These are phyloP conservation scores for Morpho achilles DNA, from an alignment of 2,888 invertebrate species.

Conservation along the genomic window DNA sequence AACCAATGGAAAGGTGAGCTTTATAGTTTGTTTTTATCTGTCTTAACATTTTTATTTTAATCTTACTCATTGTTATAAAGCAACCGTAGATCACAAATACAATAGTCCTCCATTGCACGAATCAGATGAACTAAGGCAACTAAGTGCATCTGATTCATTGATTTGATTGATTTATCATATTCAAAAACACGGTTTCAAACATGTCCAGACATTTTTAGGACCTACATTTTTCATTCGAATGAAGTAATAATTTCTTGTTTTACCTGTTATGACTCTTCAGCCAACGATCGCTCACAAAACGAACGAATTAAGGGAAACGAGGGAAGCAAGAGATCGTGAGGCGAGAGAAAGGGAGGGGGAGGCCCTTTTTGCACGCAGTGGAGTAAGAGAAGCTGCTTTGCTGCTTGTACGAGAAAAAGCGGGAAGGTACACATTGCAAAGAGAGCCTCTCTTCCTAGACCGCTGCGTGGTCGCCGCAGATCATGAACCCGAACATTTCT, in stretches of 20 bases:
- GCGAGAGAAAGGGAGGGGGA: slow-evolving; percentile 68
- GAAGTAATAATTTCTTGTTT: too few relatives aligned
- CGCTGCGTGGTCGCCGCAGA: slow-evolving; percentile 95
- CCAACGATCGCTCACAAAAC: slow-evolving; percentile 85
- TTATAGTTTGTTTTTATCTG: background rate
- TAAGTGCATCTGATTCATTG: too few relatives aligned
- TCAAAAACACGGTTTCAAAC: too few relatives aligned
- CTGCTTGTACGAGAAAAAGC: slow-evolving; percentile 94
- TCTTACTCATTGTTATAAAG: background rate
- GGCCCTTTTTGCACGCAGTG: slow-evolving; percentile 84
- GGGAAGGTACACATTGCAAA: slow-evolving; percentile 89
- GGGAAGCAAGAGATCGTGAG: slow-evolving; percentile 65
- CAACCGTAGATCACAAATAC: too few relatives aligned
- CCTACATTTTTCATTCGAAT: too few relatives aligned
- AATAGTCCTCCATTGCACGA: too few relatives aligned
- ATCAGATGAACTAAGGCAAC: too few relatives aligned
- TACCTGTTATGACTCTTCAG: slow-evolving; percentile 51
- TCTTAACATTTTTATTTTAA: background rate
- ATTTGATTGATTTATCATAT: too few relatives aligned
- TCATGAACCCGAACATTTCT: slow-evolving; percentile 94
- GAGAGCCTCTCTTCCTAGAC: slow-evolving; percentile 94
- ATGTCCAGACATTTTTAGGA: too few relatives aligned
- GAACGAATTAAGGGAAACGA: slow-evolving; percentile 80
- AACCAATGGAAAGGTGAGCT: slow-evolving; percentile 91
- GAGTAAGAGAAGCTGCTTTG: slow-evolving; percentile 92